Conservation (phyloP, 2,888 invertebrate species). For the Linnaemya vulpina region DNA sequence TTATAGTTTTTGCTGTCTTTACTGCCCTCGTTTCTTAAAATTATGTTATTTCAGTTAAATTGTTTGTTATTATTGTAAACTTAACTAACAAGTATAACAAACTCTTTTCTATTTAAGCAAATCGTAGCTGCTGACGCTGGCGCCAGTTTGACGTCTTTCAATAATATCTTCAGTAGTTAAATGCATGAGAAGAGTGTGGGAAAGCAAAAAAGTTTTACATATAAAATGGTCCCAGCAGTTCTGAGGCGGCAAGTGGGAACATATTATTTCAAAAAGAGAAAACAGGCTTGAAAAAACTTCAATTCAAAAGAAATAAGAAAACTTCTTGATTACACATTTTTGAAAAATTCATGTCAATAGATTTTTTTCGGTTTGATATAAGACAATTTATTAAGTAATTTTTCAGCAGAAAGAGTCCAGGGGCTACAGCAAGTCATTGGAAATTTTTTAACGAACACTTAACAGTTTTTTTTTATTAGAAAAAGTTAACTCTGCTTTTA, state of each 20-base stretch:
- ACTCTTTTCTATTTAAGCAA: constrained; percentile 19
- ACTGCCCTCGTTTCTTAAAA: constrained; percentile 1
- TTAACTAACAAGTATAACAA: neutral
- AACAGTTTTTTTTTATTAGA: too few relatives aligned
- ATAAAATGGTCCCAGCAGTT: neutral
- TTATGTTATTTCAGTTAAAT: constrained; percentile 24
- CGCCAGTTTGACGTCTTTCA: constrained; percentile 57
- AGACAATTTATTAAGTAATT: too few relatives aligned
- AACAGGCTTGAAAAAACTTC: too few relatives aligned
- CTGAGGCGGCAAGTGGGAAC: neutral
- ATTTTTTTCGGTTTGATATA: too few relatives aligned
- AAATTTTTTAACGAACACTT: too few relatives aligned
- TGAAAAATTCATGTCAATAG: too few relatives aligned
- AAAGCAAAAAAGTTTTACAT: neutral
- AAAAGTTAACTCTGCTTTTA: too few relatives aligned
- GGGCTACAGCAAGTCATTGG: too few relatives aligned
- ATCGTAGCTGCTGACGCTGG: constrained; percentile 17
- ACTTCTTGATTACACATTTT: too few relatives aligned
- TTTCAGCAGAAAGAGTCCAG: too few relatives aligned
- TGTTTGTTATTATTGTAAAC: constrained; percentile 14
- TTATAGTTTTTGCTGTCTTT: neutral
- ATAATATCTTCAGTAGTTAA: constrained; percentile 17
- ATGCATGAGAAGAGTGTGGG: neutral
- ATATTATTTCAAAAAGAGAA: too few relatives aligned
- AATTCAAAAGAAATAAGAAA: too few relatives aligned